Base-by-base conservation (phyloP, 1,140 invertebrate genomes). In the Brachionus rotundiformis region DNA sequence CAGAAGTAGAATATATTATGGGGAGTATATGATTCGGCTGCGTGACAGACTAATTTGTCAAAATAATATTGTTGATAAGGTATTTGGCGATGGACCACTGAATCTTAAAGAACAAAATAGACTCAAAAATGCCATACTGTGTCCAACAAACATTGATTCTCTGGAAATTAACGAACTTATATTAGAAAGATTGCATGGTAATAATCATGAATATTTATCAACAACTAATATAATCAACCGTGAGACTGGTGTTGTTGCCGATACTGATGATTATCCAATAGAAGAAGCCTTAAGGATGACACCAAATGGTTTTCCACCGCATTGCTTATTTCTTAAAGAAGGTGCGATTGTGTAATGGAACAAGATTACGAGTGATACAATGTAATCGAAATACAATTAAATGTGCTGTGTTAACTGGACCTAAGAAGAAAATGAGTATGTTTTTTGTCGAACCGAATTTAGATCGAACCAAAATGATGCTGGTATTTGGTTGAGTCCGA, bases 341-440 rank as follows among this genome's bases (percentile, higher is more conserved):
- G 83, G 83, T 16, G 83, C 83, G 31, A 71, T 83, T 84, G 10
- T 85, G 83, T 59, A 85, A 85, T 82, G 83, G 84, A 41, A 85
- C 84, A 7, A 59, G 83, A 41, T 59, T 85, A 11, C 68, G 49
- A n/a, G 75, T 84, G 33, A 8, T 36, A 5, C 3, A 59, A 19
- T 19, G 25, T 1, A 8, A 71, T 59, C n/a, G 4, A 36, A 68
- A 36, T 25, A 61, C 3, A 5, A 36, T 36, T 8, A 36, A 36
- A 36, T 36, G 33, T 36, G 8, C 33, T 36, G 33, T 36, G 33
- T 36, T 36, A 8, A 36, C 33, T 36, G 33, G 33, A 36, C 33
- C 33, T 36, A 5, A 36, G 33, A 36, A 36, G 3, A 8, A 5
- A 36, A 36, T 36, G 33, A 36, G 3, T 36, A 5, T 36, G 33